Evolutionary conservation across 2,113 vertebrate genomes (phyloP), one percentile per base, ranked within the genome.

Genomic region (Gasterosteus aculeatus): DNA sequence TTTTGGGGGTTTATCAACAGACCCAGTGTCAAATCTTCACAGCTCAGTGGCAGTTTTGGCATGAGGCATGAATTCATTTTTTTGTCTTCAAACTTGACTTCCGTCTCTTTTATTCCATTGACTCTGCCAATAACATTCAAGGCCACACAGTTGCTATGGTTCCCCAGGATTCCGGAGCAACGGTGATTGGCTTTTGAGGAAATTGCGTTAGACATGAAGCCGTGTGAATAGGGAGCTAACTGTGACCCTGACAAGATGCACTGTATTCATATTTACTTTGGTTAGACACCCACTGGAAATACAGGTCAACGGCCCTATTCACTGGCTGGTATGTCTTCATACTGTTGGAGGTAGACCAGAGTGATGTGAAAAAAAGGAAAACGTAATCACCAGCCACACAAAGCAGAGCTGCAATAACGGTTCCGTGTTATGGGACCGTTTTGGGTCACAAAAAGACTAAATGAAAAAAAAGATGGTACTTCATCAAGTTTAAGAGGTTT

Each of bases 61-160:
- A 79, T 26, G 26, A 74, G 58, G 66, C 58, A 33, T 77, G 47
- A 58, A 77, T 81, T 77, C 67, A 69, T 44, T 10, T 58, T 26
- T 69, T 78, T 75, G 73, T 76, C 65, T 63, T 82, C 57, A 79
- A 82, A 79, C 79, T 85, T 90, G 75, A 92, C 85, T 91, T 92
- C 91, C 88, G 75, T 76, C 72, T 88, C 76, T 77, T 89, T 85
- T 49, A 80, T 68, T 83, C 49, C n/a, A 68, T 83, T 84, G 75
- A 87, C 84, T 75, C 76, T 84, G 87, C 85, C 87, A 92, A 84
- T 87, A 85, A 87, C 79, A 85, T 74, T 72, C 91, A 89, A 87
- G 84, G 89, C 86, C 77, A 80, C 42, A 18, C 26, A 29, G 92
- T 93, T 93, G 90, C 92, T 78, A 93, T 92, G 92, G 91, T 88